A percentile compares a stretch with the other conserved stretches of the same genome.
Conservation (phyloP, 2,113 vertebrate genomes). For the Pristiophorus japonicus region DNA sequence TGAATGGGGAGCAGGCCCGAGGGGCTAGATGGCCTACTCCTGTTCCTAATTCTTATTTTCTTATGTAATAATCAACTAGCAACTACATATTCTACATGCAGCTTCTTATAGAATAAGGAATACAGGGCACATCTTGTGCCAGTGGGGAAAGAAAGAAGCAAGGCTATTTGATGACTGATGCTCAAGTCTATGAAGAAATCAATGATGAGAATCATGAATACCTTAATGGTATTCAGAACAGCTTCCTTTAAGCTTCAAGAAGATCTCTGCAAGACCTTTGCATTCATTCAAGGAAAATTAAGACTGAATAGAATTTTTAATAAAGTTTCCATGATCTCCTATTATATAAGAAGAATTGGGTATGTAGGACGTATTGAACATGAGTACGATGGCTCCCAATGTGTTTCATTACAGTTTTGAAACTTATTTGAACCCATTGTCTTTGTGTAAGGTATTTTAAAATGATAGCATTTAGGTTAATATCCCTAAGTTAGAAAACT, state of each 20-base stretch:
- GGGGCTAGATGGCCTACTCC: no score
- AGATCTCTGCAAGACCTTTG: not conserved
- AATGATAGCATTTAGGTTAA: not conserved
- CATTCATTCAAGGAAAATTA: not conserved
- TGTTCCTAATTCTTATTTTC: no score
- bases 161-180: not conserved
- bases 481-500: not conserved
- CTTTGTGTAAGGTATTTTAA: not conserved
- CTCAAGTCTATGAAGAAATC: not conserved
- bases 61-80: not conserved
- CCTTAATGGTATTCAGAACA: not conserved
- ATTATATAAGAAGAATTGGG: not conserved
- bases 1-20: no score
- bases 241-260: not conserved
- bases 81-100: not conserved
- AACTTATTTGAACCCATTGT: not conserved
- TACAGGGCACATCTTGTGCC: not conserved
- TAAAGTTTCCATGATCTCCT: not conserved
- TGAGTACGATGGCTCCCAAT: not conserved
- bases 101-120: not conserved
- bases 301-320: not conserved
- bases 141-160: not conserved
- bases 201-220: not conserved
- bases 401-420: not conserved
- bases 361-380: not conserved